Evolutionary conservation across 2,888 invertebrate genomes (phyloP).

Genomic region (Criorhina ranunculi): DNA sequence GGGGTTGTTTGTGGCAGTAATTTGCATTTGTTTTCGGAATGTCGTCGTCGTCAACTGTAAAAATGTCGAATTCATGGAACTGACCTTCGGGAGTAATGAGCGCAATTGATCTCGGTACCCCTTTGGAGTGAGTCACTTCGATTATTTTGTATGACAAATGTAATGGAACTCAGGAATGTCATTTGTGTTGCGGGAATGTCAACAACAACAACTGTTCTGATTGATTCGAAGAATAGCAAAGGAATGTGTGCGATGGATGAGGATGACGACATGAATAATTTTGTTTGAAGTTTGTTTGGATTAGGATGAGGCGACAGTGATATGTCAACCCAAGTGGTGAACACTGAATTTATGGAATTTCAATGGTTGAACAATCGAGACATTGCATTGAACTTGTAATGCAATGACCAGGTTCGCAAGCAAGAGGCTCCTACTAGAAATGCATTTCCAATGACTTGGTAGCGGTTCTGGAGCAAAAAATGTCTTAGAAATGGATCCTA

Average conservation of each 20-base stretch:
- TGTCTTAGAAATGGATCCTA: too few relatives aligned
- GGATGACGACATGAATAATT: too few relatives aligned
- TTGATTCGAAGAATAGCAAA: not conserved
- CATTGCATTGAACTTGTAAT: too few relatives aligned
- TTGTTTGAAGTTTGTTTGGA: too few relatives aligned
- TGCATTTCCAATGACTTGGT: too few relatives aligned
- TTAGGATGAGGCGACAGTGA: too few relatives aligned
- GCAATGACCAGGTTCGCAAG: too few relatives aligned
- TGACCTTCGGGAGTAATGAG: constrained; percentile 48
- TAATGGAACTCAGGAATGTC: not conserved
- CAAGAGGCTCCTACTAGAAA: too few relatives aligned
- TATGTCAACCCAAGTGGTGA: too few relatives aligned
- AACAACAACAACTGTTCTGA: not conserved
- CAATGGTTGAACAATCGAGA: too few relatives aligned
- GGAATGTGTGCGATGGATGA: not conserved
- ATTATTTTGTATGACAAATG: constrained; percentile 26
- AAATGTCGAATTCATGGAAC: constrained; percentile 43
- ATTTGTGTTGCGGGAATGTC: constrained; percentile 5
- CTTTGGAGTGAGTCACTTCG: constrained; percentile 32
- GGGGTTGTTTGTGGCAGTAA: constrained; percentile 25
- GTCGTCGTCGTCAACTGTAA: constrained; percentile 12
- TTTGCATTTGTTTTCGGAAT: constrained; percentile 63
- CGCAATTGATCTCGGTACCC: constrained; percentile 55
- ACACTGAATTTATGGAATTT: too few relatives aligned
- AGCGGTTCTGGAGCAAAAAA: too few relatives aligned